phyloP scores from a whole-genome alignment of 2,888 invertebrate species.

The Lordiphosa andalusiaca region DNA sequence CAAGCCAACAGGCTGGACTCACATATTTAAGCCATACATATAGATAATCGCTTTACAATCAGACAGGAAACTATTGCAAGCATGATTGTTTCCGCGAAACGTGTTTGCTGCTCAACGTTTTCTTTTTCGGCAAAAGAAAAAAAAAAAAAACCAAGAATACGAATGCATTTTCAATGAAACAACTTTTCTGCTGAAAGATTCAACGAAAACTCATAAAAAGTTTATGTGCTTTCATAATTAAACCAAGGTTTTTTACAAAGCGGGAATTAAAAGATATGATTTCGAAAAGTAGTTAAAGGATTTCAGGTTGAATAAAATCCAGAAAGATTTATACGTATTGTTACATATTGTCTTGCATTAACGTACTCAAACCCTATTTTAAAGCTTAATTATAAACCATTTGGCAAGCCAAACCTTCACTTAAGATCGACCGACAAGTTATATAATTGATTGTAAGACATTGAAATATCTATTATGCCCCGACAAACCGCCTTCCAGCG shows the following conservation, averaged over 20 bases:
- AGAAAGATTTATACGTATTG: too few relatives aligned
- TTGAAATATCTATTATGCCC: slow-evolving; percentile 62
- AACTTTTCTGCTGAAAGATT: slow-evolving; percentile 6
- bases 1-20: slow-evolving; percentile 12
- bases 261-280: not conserved
- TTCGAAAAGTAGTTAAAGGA: too few relatives aligned
- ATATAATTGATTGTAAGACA: slow-evolving; percentile 70
- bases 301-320: too few relatives aligned
- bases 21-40: slow-evolving; percentile 48
- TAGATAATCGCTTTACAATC: slow-evolving; percentile 69
- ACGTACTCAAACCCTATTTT: not conserved
- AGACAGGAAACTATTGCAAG: slow-evolving; percentile 69
- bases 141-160: not conserved
- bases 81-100: slow-evolving; percentile 70
- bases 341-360: too few relatives aligned
- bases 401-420: slow-evolving; percentile 7
- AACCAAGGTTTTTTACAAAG: not conserved
- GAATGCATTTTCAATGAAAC: not conserved
- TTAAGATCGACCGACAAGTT: slow-evolving; percentile 56
- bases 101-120: slow-evolving; percentile 50
- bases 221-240: not conserved
- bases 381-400: too few relatives aligned
- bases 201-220: slow-evolving; percentile 5
- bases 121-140: slow-evolving; percentile 5
- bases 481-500: slow-evolving; percentile 6